A percentile compares a stretch with the other conserved stretches of the same genome.
Conservation (phyloP, 2,797 vertebrate species). For the Sebastes reedi region DNA sequence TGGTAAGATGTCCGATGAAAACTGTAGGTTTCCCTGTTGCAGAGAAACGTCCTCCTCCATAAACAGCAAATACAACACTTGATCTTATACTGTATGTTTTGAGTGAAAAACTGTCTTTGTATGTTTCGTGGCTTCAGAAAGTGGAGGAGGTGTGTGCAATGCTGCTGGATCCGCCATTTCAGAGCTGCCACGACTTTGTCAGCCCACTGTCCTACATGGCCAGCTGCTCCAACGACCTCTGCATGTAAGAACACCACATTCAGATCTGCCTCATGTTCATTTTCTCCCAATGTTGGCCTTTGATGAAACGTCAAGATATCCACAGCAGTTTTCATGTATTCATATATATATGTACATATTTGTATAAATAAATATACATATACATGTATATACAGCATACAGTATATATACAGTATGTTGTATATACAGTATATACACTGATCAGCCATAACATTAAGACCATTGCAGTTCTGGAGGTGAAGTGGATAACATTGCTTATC, state of each 20-base stretch:
- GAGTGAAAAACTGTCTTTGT: background rate
- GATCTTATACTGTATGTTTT: background rate
- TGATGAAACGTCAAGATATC: background rate
- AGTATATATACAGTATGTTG: too few relatives aligned
- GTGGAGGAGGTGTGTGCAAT: conserved; percentile 84
- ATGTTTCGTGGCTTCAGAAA: conserved; percentile 77
- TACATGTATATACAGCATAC: too few relatives aligned
- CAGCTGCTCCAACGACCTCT: conserved; percentile 95
- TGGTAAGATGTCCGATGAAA: conserved; percentile 73
- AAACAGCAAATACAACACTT: background rate
- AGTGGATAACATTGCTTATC: too few relatives aligned
- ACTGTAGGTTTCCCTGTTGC: background rate
- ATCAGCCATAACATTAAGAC: too few relatives aligned
- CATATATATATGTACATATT: too few relatives aligned
- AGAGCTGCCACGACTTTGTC: conserved; percentile 92
- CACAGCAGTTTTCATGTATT: too few relatives aligned
- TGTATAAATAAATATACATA: too few relatives aligned
- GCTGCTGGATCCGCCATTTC: conserved; percentile 88
- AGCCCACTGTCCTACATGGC: conserved; percentile 93
- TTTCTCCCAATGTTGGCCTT: background rate
- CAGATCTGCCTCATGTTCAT: background rate
- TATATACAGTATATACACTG: too few relatives aligned
- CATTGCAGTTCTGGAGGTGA: too few relatives aligned
- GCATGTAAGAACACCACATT: conserved; percentile 85
- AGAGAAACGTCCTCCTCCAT: background rate